Conservation (phyloP, 2,888 invertebrate genomes). For the Arenicola marina region DNA sequence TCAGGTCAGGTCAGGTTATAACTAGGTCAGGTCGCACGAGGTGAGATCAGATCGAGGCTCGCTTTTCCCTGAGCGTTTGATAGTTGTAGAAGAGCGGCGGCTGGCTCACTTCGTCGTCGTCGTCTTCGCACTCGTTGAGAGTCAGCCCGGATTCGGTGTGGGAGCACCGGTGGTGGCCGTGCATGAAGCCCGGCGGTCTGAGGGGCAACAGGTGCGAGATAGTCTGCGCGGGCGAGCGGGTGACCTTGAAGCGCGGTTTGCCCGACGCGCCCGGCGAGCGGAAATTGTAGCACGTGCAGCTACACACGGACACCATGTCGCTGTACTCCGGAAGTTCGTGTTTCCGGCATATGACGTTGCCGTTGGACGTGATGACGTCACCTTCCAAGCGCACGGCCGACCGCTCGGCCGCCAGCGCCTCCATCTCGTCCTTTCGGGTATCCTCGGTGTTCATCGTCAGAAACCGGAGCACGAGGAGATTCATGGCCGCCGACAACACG, state of each 20-base stretch:
- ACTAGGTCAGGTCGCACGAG: too few species aligned
- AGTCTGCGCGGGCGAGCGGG: conserved; percentile 65
- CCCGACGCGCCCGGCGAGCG: conserved; percentile 14
- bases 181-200: too few species aligned
- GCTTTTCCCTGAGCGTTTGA: too few species aligned
- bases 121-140: too few species aligned
- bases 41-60: too few species aligned
- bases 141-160: too few species aligned
- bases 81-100: too few species aligned
- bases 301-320: conserved; percentile 80
- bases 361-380: conserved; percentile 78
- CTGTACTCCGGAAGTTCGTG: conserved; percentile 50
- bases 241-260: conserved; percentile 63
- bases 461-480: conserved; percentile 92
- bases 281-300: conserved; percentile 75
- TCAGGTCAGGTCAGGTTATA: too few species aligned
- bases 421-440: conserved; percentile 92
- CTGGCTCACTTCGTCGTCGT: too few species aligned
- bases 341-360: conserved; percentile 63
- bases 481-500: conserved; percentile 97
- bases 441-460: conserved; percentile 99
- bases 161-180: too few species aligned
- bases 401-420: conserved; percentile 89
- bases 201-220: conserved; percentile 66
- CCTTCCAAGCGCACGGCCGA: conserved; percentile 94